Conservation (phyloP, 2,888 invertebrate species). For the Coelogynopora nodosa region DNA sequence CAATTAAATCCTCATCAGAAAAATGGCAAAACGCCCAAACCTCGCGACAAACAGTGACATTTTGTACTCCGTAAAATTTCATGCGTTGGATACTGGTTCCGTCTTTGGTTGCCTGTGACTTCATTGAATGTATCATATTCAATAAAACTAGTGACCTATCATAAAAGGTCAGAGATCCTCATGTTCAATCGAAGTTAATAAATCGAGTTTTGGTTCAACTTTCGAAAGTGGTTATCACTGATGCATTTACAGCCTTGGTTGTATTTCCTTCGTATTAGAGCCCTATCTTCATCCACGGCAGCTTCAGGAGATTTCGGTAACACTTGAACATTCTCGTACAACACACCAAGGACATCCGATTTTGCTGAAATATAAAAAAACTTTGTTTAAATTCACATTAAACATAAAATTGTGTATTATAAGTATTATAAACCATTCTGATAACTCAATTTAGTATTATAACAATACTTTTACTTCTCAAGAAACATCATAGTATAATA, state of each 20-base stretch:
- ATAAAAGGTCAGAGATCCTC: slow-evolving; percentile 3
- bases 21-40: slow-evolving; percentile 19
- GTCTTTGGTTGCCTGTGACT: not conserved
- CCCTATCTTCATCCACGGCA: not conserved
- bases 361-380: slow-evolving; percentile 8
- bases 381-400: not conserved
- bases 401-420: too few species aligned
- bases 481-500: too few species aligned
- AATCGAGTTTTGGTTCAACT: not conserved
- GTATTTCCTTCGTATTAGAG: not conserved
- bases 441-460: too few species aligned
- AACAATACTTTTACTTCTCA: too few species aligned
- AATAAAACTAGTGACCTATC: not conserved
- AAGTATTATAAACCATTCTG: too few species aligned
- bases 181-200: not conserved
- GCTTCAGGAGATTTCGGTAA: not conserved
- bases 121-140: not conserved
- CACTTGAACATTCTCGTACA: not conserved
- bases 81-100: not conserved
- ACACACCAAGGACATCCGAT: not conserved
- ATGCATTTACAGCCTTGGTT: slow-evolving; percentile 2
- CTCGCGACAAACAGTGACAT: not conserved
- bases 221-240: not conserved
- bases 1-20: not conserved
- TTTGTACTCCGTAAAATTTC: not conserved